Evolutionary conservation across 1,140 invertebrate species (phyloP).

Genomic region (Euwallacea fornicatus): DNA sequence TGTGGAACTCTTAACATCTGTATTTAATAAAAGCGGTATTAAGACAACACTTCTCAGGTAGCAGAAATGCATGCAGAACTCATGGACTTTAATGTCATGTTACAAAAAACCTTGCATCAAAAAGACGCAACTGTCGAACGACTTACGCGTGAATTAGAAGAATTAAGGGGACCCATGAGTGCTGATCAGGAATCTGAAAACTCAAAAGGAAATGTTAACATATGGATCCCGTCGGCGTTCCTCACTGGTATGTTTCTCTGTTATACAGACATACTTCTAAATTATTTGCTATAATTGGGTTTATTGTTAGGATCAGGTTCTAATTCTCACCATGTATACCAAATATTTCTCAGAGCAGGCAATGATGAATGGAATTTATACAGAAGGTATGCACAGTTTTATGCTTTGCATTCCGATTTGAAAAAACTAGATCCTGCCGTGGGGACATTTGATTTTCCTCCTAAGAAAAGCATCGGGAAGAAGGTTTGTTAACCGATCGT

Average conservation of each 20-base stretch:
- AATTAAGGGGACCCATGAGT: constrained; percentile 67
- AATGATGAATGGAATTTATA: constrained; percentile 94
- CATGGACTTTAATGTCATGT: constrained; percentile 86
- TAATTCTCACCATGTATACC: constrained; percentile 81
- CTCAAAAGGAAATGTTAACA: constrained; percentile 63
- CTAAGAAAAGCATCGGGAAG: constrained; percentile 88
- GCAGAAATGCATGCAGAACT: constrained; percentile 95
- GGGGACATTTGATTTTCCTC: constrained; percentile 86
- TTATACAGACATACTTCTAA: not conserved
- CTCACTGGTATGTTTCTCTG: constrained; percentile 64
- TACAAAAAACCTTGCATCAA: constrained; percentile 57
- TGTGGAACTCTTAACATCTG: too few species aligned
- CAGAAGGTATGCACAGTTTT: constrained; percentile 87
- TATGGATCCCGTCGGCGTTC: constrained; percentile 90
- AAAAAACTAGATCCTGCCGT: constrained; percentile 81
- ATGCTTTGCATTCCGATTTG: constrained; percentile 76
- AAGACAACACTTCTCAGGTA: constrained; percentile 60
- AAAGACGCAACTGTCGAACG: constrained; percentile 68
- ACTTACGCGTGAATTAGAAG: constrained; percentile 68
- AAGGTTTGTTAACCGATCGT: constrained; percentile 62
- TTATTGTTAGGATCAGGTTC: constrained; percentile 52
- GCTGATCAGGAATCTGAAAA: constrained; percentile 52
- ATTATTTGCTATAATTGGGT: constrained; percentile 8
- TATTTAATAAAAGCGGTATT: not conserved
- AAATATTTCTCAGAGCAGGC: constrained; percentile 84